Percentiles rank a stretch among this genome's conserved stretches.
Evolutionary conservation across 2,888 invertebrate species (phyloP).

Genomic region (Rhagonycha fulva): DNA sequence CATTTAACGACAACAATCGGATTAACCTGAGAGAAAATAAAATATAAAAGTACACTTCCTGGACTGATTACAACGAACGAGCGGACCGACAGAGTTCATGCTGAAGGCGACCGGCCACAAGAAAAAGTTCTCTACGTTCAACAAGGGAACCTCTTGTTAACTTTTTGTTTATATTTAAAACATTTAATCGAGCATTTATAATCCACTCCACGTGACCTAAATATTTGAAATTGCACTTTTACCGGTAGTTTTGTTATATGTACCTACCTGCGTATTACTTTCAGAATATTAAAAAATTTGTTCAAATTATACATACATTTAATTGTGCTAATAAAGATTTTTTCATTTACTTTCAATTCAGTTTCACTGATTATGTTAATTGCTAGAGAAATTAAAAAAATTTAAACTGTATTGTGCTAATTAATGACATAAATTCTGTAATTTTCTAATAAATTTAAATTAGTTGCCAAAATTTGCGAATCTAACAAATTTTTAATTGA

Average conservation of each 20-base stretch:
- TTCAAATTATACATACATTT: background rate
- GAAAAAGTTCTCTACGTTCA: background rate
- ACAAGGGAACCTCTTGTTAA: background rate
- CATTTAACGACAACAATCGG: constrained; percentile 21
- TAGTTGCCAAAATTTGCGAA: background rate
- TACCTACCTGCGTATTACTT: background rate
- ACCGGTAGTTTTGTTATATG: background rate
- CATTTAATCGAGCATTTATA: background rate
- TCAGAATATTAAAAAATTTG: background rate
- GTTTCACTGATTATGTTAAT: constrained; percentile 4
- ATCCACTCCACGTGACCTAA: background rate
- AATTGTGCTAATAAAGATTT: background rate
- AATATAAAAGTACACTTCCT: constrained; percentile 26
- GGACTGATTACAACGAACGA: constrained; percentile 22
- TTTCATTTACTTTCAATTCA: constrained; percentile 1
- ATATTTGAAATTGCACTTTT: background rate
- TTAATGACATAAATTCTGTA: constrained; percentile 1
- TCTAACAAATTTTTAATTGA: background rate
- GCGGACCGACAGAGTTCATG: background rate
- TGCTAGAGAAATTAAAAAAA: background rate
- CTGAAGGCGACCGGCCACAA: background rate
- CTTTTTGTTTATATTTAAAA: background rate
- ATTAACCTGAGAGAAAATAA: constrained; percentile 20
- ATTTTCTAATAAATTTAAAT: background rate
- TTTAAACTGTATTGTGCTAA: background rate